Evolutionary conservation across 37 sponge, comb jelly and placozoan genomes (phyloP).

Genomic region (Spongilla lacustris): DNA sequence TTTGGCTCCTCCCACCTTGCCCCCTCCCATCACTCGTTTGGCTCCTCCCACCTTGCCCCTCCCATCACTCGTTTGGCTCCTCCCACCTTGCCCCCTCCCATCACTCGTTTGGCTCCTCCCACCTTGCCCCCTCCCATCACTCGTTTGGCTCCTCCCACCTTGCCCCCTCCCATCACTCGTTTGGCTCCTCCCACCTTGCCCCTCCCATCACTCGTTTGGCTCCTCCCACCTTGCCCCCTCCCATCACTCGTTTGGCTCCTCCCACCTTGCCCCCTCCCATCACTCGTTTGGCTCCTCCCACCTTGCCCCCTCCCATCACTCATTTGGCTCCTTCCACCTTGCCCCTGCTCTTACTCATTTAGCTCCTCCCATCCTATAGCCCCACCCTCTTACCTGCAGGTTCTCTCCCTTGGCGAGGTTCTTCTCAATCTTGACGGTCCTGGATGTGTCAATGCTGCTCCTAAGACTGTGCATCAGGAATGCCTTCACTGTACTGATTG

Average conservation of each 20-base stretch:
- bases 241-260: too few species aligned
- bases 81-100: background rate
- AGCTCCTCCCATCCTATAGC: background rate
- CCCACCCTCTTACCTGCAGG: slow-evolving; percentile 46
- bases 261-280: too few species aligned
- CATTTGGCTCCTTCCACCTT: background rate
- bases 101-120: too few species aligned
- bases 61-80: too few species aligned
- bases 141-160: background rate
- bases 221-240: too few species aligned
- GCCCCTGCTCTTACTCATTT: background rate
- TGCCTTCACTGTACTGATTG: slow-evolving; percentile 54
- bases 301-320: background rate
- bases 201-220: too few species aligned
- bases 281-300: background rate
- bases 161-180: background rate
- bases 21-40: too few species aligned
- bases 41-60: too few species aligned
- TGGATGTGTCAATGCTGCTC: slow-evolving; percentile 36
- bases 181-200: background rate
- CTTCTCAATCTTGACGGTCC: slow-evolving; percentile 69
- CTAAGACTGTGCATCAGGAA: slow-evolving; percentile 76
- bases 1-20: too few species aligned
- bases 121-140: background rate
- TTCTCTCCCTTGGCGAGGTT: slow-evolving; percentile 74